Evolutionary conservation across 2,113 vertebrate species (phyloP).

Genomic region (Typhlomys cinereus): DNA sequence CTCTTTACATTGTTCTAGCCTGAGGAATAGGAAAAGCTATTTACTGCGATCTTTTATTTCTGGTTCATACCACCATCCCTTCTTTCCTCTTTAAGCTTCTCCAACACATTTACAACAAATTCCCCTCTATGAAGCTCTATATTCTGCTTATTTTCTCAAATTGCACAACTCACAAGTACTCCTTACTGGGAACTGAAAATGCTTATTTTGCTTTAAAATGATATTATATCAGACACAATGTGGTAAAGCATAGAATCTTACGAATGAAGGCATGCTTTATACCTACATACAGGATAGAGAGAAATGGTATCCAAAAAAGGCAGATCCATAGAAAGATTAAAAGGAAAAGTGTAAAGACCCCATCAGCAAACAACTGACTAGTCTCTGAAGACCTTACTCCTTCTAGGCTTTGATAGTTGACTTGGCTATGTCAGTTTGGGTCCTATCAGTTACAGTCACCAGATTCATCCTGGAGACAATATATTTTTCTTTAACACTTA

Average conservation of each 20-base stretch:
- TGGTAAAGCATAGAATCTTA: not conserved
- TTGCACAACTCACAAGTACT: not conserved
- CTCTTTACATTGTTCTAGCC: not conserved
- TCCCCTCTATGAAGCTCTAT: not conserved
- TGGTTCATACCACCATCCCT: not conserved
- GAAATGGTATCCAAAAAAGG: too few species aligned
- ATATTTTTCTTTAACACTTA: not conserved
- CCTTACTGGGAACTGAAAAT: not conserved
- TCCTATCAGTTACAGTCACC: not conserved
- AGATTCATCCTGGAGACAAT: not conserved
- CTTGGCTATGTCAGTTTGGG: not conserved
- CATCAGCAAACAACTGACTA: not conserved
- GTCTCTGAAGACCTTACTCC: not conserved
- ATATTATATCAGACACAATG: not conserved
- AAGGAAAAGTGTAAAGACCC: not conserved
- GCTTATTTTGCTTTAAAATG: not conserved
- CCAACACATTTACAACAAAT: not conserved
- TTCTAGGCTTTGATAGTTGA: not conserved
- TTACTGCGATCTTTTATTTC: not conserved
- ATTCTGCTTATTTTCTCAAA: not conserved
- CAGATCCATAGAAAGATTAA: not conserved
- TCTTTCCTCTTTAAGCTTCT: not conserved
- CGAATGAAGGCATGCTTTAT: not conserved
- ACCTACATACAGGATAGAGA: not conserved
- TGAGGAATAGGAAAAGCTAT: not conserved